Conservation (phyloP, 2,113 vertebrate genomes). For the Actenoides lindsayi region DNA sequence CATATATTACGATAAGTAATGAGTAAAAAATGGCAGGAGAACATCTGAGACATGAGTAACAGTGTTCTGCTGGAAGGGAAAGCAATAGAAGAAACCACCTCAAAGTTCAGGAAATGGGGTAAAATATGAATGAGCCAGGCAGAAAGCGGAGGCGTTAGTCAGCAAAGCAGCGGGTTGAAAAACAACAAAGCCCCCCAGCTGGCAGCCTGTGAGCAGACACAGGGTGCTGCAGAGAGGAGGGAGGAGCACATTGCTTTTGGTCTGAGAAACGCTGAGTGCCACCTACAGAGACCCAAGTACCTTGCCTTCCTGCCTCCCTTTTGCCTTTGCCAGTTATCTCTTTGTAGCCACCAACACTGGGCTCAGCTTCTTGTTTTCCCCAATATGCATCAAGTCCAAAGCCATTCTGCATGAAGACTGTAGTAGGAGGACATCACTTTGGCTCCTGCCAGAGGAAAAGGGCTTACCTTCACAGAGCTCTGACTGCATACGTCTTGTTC, state of each 20-base stretch:
- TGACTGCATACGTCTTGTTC: neutral
- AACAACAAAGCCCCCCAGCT: neutral
- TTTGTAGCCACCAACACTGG: neutral
- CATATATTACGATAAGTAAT: neutral
- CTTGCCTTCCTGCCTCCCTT: neutral
- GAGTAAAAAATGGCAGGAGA: slow-evolving; percentile 9
- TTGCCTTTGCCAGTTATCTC: neutral
- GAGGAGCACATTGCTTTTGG: neutral
- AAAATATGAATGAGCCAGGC: slow-evolving; percentile 58
- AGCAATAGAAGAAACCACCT: slow-evolving; percentile 56
- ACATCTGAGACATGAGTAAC: slow-evolving; percentile 44
- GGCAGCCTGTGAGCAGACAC: neutral
- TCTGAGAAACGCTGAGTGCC: neutral
- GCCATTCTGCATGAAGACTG: neutral
- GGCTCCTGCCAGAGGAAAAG: neutral
- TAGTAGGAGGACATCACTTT: neutral
- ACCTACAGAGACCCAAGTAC: neutral
- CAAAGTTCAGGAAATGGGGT: slow-evolving; percentile 59
- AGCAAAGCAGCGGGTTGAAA: slow-evolving; percentile 46
- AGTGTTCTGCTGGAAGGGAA: neutral
- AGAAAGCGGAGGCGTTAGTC: slow-evolving; percentile 67
- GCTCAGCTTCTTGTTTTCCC: neutral
- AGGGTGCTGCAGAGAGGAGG: neutral
- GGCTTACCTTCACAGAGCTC: slow-evolving; percentile 45
- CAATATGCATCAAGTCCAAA: neutral